Base-by-base conservation (phyloP, 2,797 vertebrate species). In the Smutsia temminckii region DNA sequence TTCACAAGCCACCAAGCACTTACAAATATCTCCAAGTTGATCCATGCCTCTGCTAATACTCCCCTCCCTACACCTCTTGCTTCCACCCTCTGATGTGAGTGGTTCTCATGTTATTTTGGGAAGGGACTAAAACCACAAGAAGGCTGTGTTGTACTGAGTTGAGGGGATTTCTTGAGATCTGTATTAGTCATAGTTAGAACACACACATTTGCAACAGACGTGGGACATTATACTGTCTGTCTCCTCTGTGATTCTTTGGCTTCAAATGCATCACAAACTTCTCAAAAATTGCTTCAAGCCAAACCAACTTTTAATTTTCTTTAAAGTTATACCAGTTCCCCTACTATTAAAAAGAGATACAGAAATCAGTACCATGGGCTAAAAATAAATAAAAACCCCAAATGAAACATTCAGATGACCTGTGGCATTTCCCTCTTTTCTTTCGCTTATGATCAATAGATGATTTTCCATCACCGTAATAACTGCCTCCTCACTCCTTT, bases 141-240 rank as follows among this genome's bases (percentile, higher is more conserved):
- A 85, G 78, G 40, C 23, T 95, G 14, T 64, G 14, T 84, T 89
- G 6, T 61, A 49, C 37, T 87, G 42, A 88, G 29, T 57, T 66
- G 40, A 90, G 20, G 78, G 49, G n/a, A 78, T 80, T 94, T 92
- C 68, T 91, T 74, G 42, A 92, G 57, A 69, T 78, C 53, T 91
- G 8, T 42, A 42, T 87, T 92, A 74, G 27, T 78, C 64, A 85
- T 81, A 59, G 25, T 75, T 59, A 61, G 83, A 95, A 72, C 20
- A 21, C 14, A 72, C 18, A 69, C 51, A 79, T 61, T 32, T 46
- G 4, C 16, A 72, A 20, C n/a, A 84, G 40, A n/a, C 18, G 53
- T 86, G 25, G 29, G 53, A 40, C 40, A 42, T 32, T 7, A 29
- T 21, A n/a, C 6, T 29, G 10, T 40, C 57, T 68, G 5, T 86